These are phyloP conservation scores for Aix galericulata DNA, from an alignment of 2,113 vertebrate genomes.

Conservation along the genomic window DNA sequence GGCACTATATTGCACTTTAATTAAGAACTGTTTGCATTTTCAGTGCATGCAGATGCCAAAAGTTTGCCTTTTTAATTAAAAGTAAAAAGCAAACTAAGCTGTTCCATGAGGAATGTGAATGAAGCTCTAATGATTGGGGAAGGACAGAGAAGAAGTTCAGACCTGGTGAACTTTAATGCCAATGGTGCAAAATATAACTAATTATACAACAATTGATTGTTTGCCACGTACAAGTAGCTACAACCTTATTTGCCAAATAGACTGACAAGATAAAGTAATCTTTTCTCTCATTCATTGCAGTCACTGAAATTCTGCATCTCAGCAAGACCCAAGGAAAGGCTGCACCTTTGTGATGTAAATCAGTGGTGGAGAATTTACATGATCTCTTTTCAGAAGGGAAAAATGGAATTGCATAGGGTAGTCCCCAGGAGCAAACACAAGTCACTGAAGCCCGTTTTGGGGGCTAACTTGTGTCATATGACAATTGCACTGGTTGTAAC, in stretches of 20 bases:
- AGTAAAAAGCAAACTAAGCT: constrained; percentile 61
- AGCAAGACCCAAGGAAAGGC: background rate
- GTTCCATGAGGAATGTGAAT: constrained; percentile 48
- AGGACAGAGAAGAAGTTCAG: constrained; percentile 26
- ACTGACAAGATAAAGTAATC: background rate
- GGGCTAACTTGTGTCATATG: accelerated
- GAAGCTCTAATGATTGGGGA: background rate
- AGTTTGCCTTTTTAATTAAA: constrained; percentile 74
- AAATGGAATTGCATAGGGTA: background rate
- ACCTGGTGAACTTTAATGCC: constrained; percentile 37
- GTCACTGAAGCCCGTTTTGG: accelerated
- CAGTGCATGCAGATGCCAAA: constrained; percentile 29
- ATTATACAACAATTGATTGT: constrained; percentile 22
- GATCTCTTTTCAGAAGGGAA: background rate
- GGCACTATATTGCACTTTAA: constrained; percentile 54
- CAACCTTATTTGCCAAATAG: background rate
- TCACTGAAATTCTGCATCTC: background rate
- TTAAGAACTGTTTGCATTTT: constrained; percentile 68
- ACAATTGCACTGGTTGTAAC: background rate
- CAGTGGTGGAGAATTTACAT: accelerated
- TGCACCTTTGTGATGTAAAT: background rate
- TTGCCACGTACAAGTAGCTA: background rate
- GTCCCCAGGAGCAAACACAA: background rate
- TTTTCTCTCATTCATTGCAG: accelerated
- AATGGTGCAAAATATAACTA: background rate